These are phyloP conservation scores for Argyrosomus japonicus DNA, from an alignment of 2,113 vertebrate genomes.

Conservation along the genomic window DNA sequence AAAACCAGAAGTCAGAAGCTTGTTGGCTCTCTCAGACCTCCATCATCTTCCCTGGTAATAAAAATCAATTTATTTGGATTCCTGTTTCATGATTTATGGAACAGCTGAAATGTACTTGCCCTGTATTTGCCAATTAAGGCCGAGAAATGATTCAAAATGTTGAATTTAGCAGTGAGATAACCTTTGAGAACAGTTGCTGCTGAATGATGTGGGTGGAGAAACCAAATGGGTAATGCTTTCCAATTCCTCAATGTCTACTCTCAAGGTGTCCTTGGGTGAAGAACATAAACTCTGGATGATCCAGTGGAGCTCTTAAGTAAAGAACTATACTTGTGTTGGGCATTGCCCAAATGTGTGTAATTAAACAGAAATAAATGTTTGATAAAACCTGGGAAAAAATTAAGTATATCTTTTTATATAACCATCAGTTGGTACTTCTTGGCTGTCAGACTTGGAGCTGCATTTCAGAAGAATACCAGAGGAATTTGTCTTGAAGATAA, in stretches of 20 bases:
- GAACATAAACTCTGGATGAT: conserved; percentile 5
- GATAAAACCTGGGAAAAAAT: background rate
- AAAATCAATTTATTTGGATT: conserved; percentile 49
- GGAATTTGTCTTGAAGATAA: conserved; percentile 8
- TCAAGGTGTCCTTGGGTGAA: conserved; percentile 42
- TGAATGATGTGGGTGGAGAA: conserved; percentile 54
- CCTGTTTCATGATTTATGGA: conserved; percentile 47
- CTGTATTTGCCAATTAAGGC: conserved; percentile 48
- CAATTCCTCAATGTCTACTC: conserved; percentile 41
- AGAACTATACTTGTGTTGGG: background rate
- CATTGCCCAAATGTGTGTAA: background rate
- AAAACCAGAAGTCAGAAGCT: conserved; percentile 9
- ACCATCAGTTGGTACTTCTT: background rate
- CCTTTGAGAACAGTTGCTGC: conserved; percentile 60
- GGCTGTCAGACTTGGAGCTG: conserved; percentile 2
- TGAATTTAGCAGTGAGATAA: conserved; percentile 51
- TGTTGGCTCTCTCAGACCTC: conserved; percentile 8
- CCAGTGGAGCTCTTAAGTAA: background rate
- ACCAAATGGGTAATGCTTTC: conserved; percentile 33
- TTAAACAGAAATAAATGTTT: conserved; percentile 22
- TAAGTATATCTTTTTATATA: background rate
- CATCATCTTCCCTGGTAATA: conserved; percentile 13
- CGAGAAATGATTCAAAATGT: conserved; percentile 50
- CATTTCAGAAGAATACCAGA: conserved; percentile 11
- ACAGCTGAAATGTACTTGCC: conserved; percentile 28